Base-by-base conservation (phyloP, 2,797 vertebrate genomes). In the Labeo calbasu region DNA sequence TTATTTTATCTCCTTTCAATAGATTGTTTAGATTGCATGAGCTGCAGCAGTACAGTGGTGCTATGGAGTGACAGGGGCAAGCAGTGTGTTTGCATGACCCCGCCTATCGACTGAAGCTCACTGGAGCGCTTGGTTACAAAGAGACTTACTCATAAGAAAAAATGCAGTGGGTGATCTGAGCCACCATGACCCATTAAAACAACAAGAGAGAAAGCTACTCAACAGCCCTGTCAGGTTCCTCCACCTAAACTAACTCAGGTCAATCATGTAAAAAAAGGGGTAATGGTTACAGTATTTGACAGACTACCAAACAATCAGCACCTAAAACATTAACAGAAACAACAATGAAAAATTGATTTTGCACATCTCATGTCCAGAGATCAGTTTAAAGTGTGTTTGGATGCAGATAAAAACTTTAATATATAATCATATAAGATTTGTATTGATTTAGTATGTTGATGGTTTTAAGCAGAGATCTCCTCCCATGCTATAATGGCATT, bases 81-180 rank as follows among this genome's bases (percentile, higher is more conserved):
- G 78, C 85, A 88, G 86, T 86, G 86, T 81, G 63, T 85, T 66
- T 77, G 84, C 78, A 66, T 88, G 81, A 87, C 83, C 65, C 86
- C 71, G 83, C 85, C 86, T 87, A 73, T 70, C n/a, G 53, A 79
- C 32, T 73, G 81, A 84, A 84, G 82, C 77, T 88, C 82, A 86
- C 81, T 84, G 73, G 57, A 55, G 65, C 71, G 51, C 79, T 79
- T 46, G 51, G 71, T 85, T 81, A 88, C 88, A 89, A 88, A 89
- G 88, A 81, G 84, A 77, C 82, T 87, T 86, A 88, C 87, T 89
- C 87, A 87, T 73, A 84, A 83, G 87, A 84, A 89, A 89, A 87
- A 89, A 91, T 88, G 88, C 88, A 84, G 89, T 90, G 90, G 89
- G 89, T 89, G 89, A 87, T 88, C 85, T 86, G 76, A 88, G 86